phyloP scores from a whole-genome alignment of 2,797 vertebrate genomes.

The Muscicapa striata region DNA sequence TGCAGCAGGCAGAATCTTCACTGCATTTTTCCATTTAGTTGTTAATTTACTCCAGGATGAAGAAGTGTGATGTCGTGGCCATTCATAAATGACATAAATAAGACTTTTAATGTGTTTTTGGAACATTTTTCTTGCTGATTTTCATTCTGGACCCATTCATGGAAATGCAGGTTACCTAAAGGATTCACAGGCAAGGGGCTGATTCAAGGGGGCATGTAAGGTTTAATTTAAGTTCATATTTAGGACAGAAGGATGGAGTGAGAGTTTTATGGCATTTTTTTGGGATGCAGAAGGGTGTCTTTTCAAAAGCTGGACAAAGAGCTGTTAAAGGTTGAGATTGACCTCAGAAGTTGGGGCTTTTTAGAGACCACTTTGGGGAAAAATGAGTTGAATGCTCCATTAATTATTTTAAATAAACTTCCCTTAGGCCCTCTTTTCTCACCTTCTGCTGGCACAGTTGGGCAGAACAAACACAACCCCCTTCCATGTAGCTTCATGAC shows the following conservation, averaged over 20 bases:
- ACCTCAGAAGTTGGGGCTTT: not conserved
- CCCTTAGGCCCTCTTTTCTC: not conserved
- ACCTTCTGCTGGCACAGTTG: not conserved
- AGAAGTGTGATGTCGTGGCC: not conserved
- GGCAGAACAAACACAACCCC: not conserved
- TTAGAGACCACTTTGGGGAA: not conserved
- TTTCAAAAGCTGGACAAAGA: not conserved
- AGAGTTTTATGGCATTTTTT: not conserved
- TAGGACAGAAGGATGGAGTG: not conserved
- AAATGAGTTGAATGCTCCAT: not conserved
- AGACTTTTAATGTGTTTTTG: not conserved
- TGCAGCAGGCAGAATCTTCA: not conserved
- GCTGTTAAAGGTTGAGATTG: not conserved
- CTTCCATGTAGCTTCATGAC: not conserved
- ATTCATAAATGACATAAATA: not conserved
- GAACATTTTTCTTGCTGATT: not conserved
- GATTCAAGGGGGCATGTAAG: not conserved
- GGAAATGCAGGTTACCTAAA: not conserved
- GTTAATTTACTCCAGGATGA: not conserved
- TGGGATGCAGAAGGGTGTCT: not conserved
- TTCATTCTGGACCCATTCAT: not conserved
- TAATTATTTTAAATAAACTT: not conserved
- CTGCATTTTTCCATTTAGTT: not conserved
- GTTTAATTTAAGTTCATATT: not conserved
- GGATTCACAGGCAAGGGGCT: not conserved